Evolutionary conservation across 1,140 invertebrate genomes (phyloP).

Genomic region (Whitmania pigra): DNA sequence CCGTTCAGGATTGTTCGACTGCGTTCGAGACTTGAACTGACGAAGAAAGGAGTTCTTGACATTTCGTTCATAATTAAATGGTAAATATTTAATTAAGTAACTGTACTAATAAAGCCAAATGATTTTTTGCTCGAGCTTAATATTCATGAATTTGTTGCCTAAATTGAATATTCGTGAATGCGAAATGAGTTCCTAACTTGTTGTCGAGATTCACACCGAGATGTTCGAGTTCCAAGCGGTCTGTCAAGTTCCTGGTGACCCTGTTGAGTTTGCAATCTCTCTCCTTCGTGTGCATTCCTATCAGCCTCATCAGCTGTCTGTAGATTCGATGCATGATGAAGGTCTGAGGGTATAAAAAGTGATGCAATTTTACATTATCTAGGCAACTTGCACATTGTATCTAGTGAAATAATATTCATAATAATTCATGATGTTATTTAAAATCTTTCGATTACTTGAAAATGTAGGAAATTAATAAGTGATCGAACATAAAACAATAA

Average conservation of each 20-base stretch:
- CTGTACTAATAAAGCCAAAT: background rate
- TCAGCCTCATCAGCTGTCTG: constrained; percentile 5
- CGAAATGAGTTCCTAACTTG: background rate
- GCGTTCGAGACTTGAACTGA: background rate
- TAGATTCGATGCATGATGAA: constrained; percentile 7
- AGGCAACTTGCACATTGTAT: background rate
- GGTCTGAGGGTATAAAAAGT: background rate
- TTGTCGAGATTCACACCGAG: background rate
- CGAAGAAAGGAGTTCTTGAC: background rate
- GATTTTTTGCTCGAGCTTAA: too few relatives aligned
- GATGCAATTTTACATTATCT: too few relatives aligned
- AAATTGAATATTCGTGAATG: background rate
- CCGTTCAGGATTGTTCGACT: background rate
- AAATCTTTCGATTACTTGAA: background rate
- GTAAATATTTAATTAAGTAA: too few relatives aligned
- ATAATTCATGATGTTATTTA: background rate
- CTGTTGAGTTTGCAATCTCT: constrained; percentile 1
- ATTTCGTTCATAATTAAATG: background rate
- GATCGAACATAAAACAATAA: background rate
- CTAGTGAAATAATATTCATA: background rate
- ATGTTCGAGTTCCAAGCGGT: background rate
- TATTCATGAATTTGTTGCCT: background rate
- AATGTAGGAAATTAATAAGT: background rate
- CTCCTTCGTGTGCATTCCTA: background rate
- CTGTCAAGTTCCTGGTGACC: background rate